A percentile compares a stretch with the other conserved stretches of the same genome.
Conservation (phyloP, 2,797 vertebrate species). For the Petrocephalus sullivani region DNA sequence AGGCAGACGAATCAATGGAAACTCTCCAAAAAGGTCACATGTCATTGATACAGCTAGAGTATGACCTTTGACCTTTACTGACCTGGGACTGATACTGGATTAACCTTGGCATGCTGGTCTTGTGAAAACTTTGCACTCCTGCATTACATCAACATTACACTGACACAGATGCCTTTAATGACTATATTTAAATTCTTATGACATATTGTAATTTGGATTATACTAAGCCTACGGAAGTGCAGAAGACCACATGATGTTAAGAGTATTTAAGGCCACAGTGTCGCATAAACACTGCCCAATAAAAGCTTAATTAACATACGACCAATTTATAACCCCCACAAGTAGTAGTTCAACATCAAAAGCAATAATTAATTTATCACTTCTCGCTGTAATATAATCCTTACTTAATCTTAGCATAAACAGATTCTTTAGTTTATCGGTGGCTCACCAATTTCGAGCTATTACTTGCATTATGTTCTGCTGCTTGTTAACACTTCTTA, state of each 20-base stretch:
- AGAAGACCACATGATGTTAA: background rate
- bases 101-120: background rate
- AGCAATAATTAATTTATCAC: background rate
- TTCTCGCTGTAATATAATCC: background rate
- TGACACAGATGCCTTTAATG: background rate
- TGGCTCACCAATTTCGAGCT: background rate
- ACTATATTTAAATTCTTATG: background rate
- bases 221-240: background rate
- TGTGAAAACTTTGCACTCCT: background rate
- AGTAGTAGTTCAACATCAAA: background rate
- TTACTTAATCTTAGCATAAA: background rate
- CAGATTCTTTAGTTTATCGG: background rate
- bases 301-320: background rate
- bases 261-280: background rate
- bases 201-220: background rate
- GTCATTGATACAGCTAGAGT: background rate
- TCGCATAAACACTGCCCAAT: background rate
- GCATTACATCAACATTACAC: background rate
- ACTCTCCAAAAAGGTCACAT: background rate
- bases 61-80: background rate
- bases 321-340: background rate
- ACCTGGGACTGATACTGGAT: background rate
- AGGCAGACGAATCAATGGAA: background rate
- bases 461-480: background rate
- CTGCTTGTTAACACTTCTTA: background rate